phyloP scores from a whole-genome alignment of 2,888 invertebrate species.

The Dryococelus australis region DNA sequence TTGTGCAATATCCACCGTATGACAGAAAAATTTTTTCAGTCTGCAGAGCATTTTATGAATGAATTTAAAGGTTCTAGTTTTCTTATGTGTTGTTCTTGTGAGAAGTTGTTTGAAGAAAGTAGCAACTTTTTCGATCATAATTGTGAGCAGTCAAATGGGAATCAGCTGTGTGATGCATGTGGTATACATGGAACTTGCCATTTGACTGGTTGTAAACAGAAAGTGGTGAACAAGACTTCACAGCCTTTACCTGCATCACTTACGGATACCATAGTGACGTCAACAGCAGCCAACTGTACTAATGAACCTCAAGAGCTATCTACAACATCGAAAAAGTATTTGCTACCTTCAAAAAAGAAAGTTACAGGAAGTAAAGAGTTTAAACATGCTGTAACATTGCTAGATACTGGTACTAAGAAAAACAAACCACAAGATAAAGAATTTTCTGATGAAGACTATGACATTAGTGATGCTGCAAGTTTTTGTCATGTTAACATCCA shows the following conservation, averaged over 20 bases:
- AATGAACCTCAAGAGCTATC: not conserved
- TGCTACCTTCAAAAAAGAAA: slow-evolving; percentile 26
- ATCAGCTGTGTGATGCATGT: slow-evolving; percentile 55
- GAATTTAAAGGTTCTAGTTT: slow-evolving; percentile 73
- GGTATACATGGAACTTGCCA: slow-evolving; percentile 57
- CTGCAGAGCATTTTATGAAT: slow-evolving; percentile 72
- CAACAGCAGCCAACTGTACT: not conserved
- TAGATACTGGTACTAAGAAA: slow-evolving; percentile 33
- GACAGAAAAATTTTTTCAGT: slow-evolving; percentile 72
- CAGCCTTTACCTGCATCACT: not conserved
- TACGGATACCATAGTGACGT: not conserved
- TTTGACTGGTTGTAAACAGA: slow-evolving; percentile 54
- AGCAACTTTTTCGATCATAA: slow-evolving; percentile 80
- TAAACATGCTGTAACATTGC: not conserved
- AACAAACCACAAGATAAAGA: slow-evolving; percentile 32
- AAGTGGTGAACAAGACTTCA: not conserved
- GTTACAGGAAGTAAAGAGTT: not conserved
- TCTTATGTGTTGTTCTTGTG: slow-evolving; percentile 82
- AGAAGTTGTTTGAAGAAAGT: slow-evolving; percentile 77
- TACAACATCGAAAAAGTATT: slow-evolving; percentile 33
- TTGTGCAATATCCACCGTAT: slow-evolving; percentile 80
- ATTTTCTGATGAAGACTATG: slow-evolving; percentile 39
- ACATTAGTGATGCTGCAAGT: slow-evolving; percentile 43
- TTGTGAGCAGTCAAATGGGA: slow-evolving; percentile 57
- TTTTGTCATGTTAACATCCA: slow-evolving; percentile 43